Evolutionary conservation across 2,797 vertebrate genomes (phyloP).

Genomic region (Varecia variegata): DNA sequence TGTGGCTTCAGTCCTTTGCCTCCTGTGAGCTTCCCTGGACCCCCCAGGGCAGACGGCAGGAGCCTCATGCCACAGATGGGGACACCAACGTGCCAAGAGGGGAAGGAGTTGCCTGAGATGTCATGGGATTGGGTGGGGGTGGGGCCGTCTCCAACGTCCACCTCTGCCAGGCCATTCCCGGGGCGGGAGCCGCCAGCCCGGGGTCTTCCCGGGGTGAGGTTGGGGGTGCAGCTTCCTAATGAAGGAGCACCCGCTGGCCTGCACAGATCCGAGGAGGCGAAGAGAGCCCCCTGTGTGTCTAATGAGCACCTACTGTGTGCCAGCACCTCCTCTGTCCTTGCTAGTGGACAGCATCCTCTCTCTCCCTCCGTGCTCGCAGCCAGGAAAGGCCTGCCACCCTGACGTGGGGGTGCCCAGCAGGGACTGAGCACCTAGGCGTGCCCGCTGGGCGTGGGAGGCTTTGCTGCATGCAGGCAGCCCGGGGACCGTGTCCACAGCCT

Average conservation of each 20-base stretch:
- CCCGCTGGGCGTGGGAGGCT: accelerated
- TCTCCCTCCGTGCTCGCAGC: accelerated
- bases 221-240: not conserved
- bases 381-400: not conserved
- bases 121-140: not conserved
- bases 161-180: accelerated
- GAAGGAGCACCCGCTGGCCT: accelerated
- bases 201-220: not conserved
- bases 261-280: accelerated
- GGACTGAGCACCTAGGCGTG: accelerated
- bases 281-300: accelerated
- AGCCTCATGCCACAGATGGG: not conserved
- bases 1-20: too few relatives aligned
- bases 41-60: accelerated
- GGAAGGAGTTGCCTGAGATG: not conserved
- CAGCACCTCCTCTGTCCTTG: accelerated
- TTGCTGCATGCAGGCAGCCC: too few relatives aligned
- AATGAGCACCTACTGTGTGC: not conserved
- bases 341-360: accelerated
- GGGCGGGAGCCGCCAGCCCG: not conserved
- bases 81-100: not conserved
- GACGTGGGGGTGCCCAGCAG: not conserved
- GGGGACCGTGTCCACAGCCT: accelerated
- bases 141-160: accelerated
- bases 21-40: not conserved